Base-by-base conservation (phyloP, 37 sponge, comb jelly and placozoan species). In the Dysidea cf. avara region DNA sequence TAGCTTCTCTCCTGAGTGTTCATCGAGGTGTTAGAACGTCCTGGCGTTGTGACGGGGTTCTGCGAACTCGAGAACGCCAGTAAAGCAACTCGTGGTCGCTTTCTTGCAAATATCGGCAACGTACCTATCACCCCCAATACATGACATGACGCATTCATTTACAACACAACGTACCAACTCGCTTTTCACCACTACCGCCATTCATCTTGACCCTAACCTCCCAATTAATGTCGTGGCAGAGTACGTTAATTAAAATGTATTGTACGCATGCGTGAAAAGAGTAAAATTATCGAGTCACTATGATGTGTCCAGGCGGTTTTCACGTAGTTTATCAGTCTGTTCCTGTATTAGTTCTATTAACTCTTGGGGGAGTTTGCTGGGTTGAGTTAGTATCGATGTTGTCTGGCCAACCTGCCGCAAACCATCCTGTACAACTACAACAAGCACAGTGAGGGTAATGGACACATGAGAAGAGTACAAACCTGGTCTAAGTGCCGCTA, bases 331-430 rank as follows among this genome's bases (percentile, higher is more conserved):
- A 5, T 43, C 46, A 43, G 46, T 43, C 9, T 43, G 46, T 9
- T 43, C 46, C 9, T 43, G 46, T 43, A 43, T 43, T 43, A 43
- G 46, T 67, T 89, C 75, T 14, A 69, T 56, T 18, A 89, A 61
- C 61, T 89, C 81, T 4, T 80, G 81, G 13, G 90, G 90, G 0
- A 89, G 81, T 62, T 80, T 88, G 14, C 72, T 56, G 0, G 94
- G 94, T 50, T 93, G 83, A 12, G 94, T 64, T 13, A 93, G 81
- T 33, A 93, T 89, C 18, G 83, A 68, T 3, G 94, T 93, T 52
- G 73, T 74, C 39, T 65, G 47, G 64, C 94, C 89, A 56, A 93
- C 54, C 76, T 93, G 77, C 11, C 75, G 32, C 39, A 93, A 70
- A 11, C 86, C 77, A 46, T 66, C 58, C 86, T 89, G 60, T 20